Evolutionary conservation across 1,140 invertebrate genomes (phyloP).

Genomic region (Ceratina japonica): DNA sequence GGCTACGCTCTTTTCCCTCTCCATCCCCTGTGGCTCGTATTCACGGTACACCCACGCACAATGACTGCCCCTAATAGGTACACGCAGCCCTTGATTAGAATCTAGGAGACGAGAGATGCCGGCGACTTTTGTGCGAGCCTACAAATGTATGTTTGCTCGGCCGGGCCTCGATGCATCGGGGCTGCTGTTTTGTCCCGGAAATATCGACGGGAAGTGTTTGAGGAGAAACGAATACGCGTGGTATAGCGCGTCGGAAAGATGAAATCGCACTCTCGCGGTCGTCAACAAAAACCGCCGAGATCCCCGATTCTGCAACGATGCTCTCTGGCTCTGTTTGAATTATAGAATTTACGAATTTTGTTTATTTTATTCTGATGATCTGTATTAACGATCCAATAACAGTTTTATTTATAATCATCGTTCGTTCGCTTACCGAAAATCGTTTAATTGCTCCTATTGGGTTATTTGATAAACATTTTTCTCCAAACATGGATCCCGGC

Average conservation of each 20-base stretch:
- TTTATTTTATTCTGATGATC: too few relatives aligned
- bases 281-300: too few relatives aligned
- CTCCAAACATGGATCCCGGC: not conserved
- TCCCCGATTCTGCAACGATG: not conserved
- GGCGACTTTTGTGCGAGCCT: conserved; percentile 51
- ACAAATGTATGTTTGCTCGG: conserved; percentile 17
- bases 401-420: too few relatives aligned
- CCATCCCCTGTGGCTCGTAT: conserved; percentile 53
- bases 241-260: not conserved
- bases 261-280: too few relatives aligned
- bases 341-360: too few relatives aligned
- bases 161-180: not conserved
- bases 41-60: conserved; percentile 75
- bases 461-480: too few relatives aligned
- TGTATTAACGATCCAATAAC: too few relatives aligned
- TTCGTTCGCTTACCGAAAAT: too few relatives aligned
- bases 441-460: too few relatives aligned
- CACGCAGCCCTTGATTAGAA: conserved; percentile 78
- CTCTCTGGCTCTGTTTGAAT: too few relatives aligned
- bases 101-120: conserved; percentile 62
- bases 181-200: not conserved
- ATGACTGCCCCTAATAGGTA: conserved; percentile 77
- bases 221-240: not conserved
- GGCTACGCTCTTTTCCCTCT: conserved; percentile 36
- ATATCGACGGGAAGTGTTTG: not conserved